phyloP scores from a whole-genome alignment of 2,888 invertebrate species.

The Nephrotoma guestfalica region DNA sequence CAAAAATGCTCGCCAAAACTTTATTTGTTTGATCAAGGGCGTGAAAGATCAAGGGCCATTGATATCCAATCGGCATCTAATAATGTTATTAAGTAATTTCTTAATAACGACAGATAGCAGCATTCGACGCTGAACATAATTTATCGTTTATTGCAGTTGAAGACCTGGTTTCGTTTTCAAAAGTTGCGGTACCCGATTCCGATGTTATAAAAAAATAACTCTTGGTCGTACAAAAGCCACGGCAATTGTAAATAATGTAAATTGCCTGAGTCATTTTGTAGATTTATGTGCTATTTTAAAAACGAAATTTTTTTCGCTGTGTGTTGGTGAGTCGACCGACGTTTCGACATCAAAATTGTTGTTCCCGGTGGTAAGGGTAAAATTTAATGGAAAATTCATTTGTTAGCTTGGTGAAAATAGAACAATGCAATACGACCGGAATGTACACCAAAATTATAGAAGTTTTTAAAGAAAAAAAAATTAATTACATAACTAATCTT shows the following conservation, averaged over 20 bases:
- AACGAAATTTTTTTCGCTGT: too few relatives aligned
- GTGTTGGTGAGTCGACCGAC: too few relatives aligned
- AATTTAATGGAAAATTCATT: neutral
- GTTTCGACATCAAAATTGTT: too few relatives aligned
- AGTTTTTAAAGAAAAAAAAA: slow-evolving; percentile 13
- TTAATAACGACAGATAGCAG: neutral
- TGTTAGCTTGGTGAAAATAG: neutral
- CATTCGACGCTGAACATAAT: neutral
- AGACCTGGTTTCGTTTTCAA: neutral
- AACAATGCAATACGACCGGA: neutral
- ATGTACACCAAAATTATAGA: neutral
- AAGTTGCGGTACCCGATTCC: neutral
- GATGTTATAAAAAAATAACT: neutral
- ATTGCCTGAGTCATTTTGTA: too few relatives aligned
- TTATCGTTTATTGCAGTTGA: neutral
- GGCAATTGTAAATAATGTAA: too few relatives aligned
- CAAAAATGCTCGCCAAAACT: neutral
- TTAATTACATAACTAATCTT: slow-evolving; percentile 20
- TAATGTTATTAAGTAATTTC: neutral
- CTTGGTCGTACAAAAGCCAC: too few relatives aligned
- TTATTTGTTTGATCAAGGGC: too few relatives aligned
- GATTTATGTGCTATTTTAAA: too few relatives aligned
- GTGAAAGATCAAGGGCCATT: neutral
- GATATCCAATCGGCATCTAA: neutral
- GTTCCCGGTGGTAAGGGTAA: neutral